Conservation (phyloP, 2,888 invertebrate genomes). For the Aphodius granarius region DNA sequence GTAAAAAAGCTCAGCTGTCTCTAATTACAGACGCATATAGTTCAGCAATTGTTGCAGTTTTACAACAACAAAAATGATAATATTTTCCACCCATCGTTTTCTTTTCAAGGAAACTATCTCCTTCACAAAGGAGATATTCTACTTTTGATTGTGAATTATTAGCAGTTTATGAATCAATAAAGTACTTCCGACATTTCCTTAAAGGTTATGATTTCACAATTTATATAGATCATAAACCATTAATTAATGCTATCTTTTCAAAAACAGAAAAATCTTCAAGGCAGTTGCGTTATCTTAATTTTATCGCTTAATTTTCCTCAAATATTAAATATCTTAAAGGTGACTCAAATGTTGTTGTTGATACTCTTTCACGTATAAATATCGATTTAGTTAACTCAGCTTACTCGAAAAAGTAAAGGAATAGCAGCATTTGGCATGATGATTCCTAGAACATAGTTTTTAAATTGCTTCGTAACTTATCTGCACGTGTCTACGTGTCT, state of each 20-base stretch:
- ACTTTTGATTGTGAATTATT: conserved; percentile 49
- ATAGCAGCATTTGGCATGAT: not conserved
- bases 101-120: conserved; percentile 44
- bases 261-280: conserved; percentile 15
- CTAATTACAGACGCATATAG: conserved; percentile 48
- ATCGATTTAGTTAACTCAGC: not conserved
- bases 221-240: conserved; percentile 41
- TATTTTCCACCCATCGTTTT: conserved; percentile 46
- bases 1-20: conserved; percentile 36
- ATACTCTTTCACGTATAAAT: conserved; percentile 16
- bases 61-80: conserved; percentile 42
- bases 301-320: conserved; percentile 26
- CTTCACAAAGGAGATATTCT: conserved; percentile 44
- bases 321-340: conserved; percentile 24
- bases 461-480: too few relatives aligned
- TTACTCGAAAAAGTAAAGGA: not conserved
- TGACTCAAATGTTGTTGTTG: conserved; percentile 25
- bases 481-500: not conserved
- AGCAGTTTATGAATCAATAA: conserved; percentile 46
- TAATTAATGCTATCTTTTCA: not conserved
- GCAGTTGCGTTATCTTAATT: conserved; percentile 29
- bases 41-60: conserved; percentile 44
- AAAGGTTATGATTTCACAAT: conserved; percentile 45
- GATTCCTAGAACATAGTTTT: too few relatives aligned
- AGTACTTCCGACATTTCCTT: conserved; percentile 45